Percentiles rank a stretch among this genome's conserved stretches.
phyloP scores from a whole-genome alignment of 2,113 vertebrate species.

The Mus spicilegus region DNA sequence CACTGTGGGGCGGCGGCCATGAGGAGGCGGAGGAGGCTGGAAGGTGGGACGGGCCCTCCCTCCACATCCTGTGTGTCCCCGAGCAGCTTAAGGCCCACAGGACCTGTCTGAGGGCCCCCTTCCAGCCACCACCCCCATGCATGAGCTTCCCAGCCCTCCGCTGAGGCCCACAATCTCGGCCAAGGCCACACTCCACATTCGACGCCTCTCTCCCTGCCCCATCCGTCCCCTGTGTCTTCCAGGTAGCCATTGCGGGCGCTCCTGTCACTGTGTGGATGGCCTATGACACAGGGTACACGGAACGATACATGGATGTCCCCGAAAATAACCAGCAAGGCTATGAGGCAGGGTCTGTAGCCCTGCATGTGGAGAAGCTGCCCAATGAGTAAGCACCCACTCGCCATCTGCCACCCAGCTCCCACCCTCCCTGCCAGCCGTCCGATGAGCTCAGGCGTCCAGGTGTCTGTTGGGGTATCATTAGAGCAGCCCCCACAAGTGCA shows the following conservation, averaged over 20 bases:
- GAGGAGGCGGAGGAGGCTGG: slow-evolving; percentile 76
- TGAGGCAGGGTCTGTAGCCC: slow-evolving; percentile 96
- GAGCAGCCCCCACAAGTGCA: background rate
- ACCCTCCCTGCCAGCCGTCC: background rate
- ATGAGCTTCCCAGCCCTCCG: slow-evolving; percentile 12
- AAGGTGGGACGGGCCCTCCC: slow-evolving; percentile 53
- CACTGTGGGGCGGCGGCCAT: slow-evolving; percentile 73
- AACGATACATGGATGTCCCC: slow-evolving; percentile 98
- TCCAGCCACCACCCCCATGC: slow-evolving; percentile 42
- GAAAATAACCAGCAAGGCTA: slow-evolving; percentile 98
- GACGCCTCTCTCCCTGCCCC: background rate
- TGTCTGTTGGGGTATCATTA: background rate
- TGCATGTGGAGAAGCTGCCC: slow-evolving; percentile 97
- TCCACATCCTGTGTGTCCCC: background rate
- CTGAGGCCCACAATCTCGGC: slow-evolving; percentile 5
- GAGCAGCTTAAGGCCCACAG: slow-evolving; percentile 1
- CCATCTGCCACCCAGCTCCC: background rate
- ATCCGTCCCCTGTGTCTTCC: background rate
- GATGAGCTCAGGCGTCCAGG: background rate
- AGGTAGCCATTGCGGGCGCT: slow-evolving; percentile 97
- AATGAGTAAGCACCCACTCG: slow-evolving; percentile 91
- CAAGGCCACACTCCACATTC: background rate
- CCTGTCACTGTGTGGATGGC: slow-evolving; percentile 99
- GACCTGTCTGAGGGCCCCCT: slow-evolving; percentile 45
- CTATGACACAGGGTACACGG: slow-evolving; percentile 97